A percentile compares a stretch with the other conserved stretches of the same genome.
phyloP scores from a whole-genome alignment of 1,140 invertebrate species.

The Aphelenchoides fujianensis region DNA sequence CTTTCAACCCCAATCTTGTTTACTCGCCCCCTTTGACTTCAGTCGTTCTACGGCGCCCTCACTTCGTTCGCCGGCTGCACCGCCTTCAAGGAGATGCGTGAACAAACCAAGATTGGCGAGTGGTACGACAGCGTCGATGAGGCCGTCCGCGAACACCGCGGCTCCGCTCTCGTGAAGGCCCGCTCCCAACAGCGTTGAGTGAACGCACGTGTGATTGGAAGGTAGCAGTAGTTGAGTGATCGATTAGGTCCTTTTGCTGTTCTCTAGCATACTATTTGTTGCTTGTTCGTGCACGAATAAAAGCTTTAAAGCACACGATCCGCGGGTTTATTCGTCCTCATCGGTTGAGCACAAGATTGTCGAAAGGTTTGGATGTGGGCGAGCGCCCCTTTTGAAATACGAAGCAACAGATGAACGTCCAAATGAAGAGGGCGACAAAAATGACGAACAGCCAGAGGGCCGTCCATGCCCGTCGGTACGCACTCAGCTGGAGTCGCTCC shows the following conservation, averaged over 20 bases:
- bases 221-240: too few relatives aligned
- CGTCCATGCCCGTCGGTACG: constrained; percentile 57
- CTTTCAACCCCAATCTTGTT: not conserved
- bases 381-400: constrained; percentile 52
- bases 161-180: constrained; percentile 22
- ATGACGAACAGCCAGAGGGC: constrained; percentile 58
- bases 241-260: not conserved
- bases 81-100: constrained; percentile 78
- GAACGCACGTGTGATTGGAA: constrained; percentile 16
- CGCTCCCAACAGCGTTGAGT: constrained; percentile 28
- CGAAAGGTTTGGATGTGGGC: too few relatives aligned
- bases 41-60: constrained; percentile 84
- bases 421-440: constrained; percentile 49
- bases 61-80: constrained; percentile 89
- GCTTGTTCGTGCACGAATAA: too few relatives aligned
- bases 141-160: constrained; percentile 37
- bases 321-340: too few relatives aligned
- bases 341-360: not conserved
- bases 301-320: not conserved
- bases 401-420: constrained; percentile 49
- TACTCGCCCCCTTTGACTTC: constrained; percentile 33
- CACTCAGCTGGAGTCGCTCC: constrained; percentile 37
- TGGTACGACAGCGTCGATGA: constrained; percentile 38
- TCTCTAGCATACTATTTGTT: constrained; percentile 13
- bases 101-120: constrained; percentile 57